Base-by-base conservation (phyloP, 2,113 vertebrate species). In the Nyctibius bracteatus region DNA sequence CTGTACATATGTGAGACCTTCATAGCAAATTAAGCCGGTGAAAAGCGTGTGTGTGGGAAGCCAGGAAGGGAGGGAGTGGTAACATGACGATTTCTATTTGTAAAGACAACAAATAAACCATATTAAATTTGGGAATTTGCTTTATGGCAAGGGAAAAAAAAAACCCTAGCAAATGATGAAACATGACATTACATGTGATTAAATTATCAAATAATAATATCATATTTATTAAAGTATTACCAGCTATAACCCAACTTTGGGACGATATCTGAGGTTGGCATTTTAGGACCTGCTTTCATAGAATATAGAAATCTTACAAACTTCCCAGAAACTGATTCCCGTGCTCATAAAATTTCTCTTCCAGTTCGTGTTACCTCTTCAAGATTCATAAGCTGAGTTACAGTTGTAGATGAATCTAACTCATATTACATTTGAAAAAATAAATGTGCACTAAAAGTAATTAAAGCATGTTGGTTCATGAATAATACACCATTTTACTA, bases 401-500 rank as follows among this genome's bases (percentile, higher is more conserved):
- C 92, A 96, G 95, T 96, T 95, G 83, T 30, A 93, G 84, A 96
- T 78, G 75, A 96, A 95, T 95, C 90, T 97, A 96, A 97, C 79
- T 96, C 94, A 79, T 88, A 94, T 31, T 96, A 91, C 90, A 94
- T 97, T 97, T 94, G 96, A 96, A 97, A 97, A 98, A 98, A 97
- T 94, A 98, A 97, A 96, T 97, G 96, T 93, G 95, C 88, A 91
- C 95, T 96, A 96, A 96, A 97, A 97, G 97, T 98, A 97, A 98
- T 98, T 97, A 98, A 98, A 95, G 86, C 93, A 93, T 97, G 96
- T 97, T 97, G 95, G 96, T 97, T 98, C 97, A 97, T 98, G 97
- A 98, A 98, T 98, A 98, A 98, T 98, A 98, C 95, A 98, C 96
- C 95, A 92, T 98, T 98, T 98, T 96, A 97, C 94, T 97, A 97